These are phyloP conservation scores for Sebastiscus tertius DNA, from an alignment of 2,797 vertebrate species.

Conservation along the genomic window DNA sequence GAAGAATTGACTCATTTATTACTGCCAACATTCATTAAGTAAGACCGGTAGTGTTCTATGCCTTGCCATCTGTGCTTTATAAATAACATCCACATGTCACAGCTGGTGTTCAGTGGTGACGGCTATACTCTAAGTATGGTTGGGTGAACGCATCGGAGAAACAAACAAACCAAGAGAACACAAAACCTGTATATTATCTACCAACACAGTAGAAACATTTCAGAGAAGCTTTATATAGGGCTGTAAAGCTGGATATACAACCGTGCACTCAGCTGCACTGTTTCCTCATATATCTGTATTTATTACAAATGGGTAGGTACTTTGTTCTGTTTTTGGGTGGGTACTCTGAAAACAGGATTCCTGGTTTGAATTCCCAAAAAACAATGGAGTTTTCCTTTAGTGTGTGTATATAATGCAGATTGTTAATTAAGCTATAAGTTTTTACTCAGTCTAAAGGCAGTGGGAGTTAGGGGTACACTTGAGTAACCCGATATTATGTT, in stretches of 20 bases:
- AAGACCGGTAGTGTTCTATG: conserved; percentile 22
- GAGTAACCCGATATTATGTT: no score
- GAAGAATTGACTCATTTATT: conserved; percentile 49
- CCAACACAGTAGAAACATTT: background rate
- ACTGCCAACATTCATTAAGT: conserved; percentile 62
- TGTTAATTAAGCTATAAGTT: background rate
- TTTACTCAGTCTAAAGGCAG: background rate
- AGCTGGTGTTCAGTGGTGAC: conserved; percentile 48
- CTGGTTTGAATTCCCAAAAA: background rate
- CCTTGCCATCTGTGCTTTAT: conserved; percentile 58
- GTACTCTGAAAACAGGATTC: background rate
- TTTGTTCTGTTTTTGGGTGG: background rate
- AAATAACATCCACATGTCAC: conserved; percentile 57
- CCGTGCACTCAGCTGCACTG: background rate
- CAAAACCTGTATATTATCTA: conserved; percentile 6
- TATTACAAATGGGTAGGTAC: background rate
- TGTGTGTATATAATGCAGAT: background rate
- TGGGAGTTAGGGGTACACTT: no score
- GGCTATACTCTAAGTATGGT: conserved; percentile 32
- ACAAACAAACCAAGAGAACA: conserved; percentile 34
- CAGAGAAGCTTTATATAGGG: background rate
- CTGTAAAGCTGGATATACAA: background rate
- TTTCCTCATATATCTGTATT: background rate
- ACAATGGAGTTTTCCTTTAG: background rate
- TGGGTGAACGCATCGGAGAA: conserved; percentile 26